phyloP scores from a whole-genome alignment of 2,113 vertebrate genomes.

The Sula dactylatra region DNA sequence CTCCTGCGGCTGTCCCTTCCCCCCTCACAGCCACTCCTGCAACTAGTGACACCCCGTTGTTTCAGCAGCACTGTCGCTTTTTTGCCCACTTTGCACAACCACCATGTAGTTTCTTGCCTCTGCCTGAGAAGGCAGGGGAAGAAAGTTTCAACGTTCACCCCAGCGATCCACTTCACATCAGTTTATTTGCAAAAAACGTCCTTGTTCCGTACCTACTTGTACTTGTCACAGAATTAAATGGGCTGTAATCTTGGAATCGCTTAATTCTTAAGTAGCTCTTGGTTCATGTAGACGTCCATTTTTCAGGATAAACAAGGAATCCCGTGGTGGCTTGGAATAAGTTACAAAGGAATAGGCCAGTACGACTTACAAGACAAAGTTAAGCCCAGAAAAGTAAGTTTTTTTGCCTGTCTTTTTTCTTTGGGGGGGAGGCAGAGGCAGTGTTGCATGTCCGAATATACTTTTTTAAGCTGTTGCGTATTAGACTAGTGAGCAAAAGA shows the following conservation, averaged over 20 bases:
- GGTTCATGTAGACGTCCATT: constrained; percentile 5
- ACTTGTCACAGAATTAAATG: constrained; percentile 1
- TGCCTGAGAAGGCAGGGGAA: neutral
- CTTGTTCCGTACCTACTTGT: neutral
- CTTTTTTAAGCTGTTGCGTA: neutral
- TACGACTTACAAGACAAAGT: constrained; percentile 96
- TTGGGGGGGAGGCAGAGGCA: no score
- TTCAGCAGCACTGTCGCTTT: neutral
- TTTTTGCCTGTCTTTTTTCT: neutral
- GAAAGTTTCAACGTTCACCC: neutral
- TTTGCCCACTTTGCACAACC: neutral
- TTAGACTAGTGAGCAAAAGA: neutral
- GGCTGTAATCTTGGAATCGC: neutral
- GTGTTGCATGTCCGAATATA: neutral
- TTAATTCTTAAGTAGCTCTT: neutral
- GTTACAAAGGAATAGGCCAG: constrained; percentile 96
- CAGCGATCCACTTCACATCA: neutral
- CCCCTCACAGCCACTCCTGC: neutral
- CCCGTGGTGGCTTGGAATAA: constrained; percentile 98
- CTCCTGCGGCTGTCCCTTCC: neutral
- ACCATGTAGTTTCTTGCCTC: neutral
- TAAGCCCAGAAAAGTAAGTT: constrained; percentile 91
- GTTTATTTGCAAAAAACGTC: constrained; percentile 14
- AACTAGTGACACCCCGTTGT: neutral
- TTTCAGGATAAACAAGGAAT: constrained; percentile 96